Evolutionary conservation across 2,888 invertebrate species (phyloP).

Genomic region (Myopa tessellatipennis): DNA sequence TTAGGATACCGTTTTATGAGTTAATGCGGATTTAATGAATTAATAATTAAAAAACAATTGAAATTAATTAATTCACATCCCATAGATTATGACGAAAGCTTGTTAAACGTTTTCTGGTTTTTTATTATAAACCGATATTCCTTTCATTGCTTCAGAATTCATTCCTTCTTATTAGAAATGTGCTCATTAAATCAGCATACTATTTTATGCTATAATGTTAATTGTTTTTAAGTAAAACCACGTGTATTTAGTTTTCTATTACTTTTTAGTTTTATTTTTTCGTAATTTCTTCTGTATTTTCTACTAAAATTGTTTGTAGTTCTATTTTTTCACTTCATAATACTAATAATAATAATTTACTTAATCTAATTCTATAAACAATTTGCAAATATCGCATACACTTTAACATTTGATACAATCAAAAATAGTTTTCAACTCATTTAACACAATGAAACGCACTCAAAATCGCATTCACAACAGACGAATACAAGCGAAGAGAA

Average conservation of each 20-base stretch:
- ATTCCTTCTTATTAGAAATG: too few relatives aligned
- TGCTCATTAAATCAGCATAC: too few relatives aligned
- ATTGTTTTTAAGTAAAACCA: background rate
- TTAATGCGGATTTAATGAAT: too few relatives aligned
- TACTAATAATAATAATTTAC: background rate
- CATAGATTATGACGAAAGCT: background rate
- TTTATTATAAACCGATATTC: too few relatives aligned
- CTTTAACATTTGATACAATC: slow-evolving; percentile 57
- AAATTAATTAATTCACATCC: too few relatives aligned
- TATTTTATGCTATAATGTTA: too few relatives aligned
- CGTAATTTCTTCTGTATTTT: slow-evolving; percentile 1
- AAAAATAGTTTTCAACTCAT: slow-evolving; percentile 47
- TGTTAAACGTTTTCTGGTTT: background rate
- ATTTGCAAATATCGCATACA: slow-evolving; percentile 65
- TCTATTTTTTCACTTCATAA: background rate
- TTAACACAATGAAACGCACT: background rate
- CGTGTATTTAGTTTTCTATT: background rate
- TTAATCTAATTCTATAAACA: slow-evolving; percentile 39
- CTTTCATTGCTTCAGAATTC: too few relatives aligned
- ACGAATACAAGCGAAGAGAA: background rate
- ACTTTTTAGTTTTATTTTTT: background rate
- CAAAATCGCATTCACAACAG: background rate
- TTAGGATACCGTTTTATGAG: too few relatives aligned
- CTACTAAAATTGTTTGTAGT: background rate
- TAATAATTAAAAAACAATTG: too few relatives aligned